These are phyloP conservation scores for Malurus splendens DNA, from an alignment of 2,797 vertebrate species.

Conservation along the genomic window DNA sequence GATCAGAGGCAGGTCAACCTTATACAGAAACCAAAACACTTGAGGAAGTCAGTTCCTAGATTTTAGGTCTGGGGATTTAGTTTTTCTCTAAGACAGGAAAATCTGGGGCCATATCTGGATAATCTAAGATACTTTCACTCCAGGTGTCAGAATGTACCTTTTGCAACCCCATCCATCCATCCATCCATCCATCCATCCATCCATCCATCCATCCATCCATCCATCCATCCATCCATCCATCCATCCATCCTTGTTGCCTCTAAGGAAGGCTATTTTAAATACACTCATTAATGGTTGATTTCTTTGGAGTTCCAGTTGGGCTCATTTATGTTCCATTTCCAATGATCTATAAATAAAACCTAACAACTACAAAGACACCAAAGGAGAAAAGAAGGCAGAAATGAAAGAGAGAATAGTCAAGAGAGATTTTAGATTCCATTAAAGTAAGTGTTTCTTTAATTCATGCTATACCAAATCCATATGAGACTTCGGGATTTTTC, in stretches of 20 bases:
- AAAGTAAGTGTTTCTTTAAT: background rate
- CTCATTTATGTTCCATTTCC: background rate
- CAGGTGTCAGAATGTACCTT: background rate
- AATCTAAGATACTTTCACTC: background rate
- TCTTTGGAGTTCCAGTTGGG: background rate
- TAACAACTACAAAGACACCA: background rate
- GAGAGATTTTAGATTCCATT: background rate
- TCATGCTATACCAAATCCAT: background rate
- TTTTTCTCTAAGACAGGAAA: background rate
- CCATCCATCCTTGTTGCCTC: background rate
- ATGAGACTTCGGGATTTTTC: background rate
- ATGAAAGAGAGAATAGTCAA: background rate
- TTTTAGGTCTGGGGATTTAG: background rate
- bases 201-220: background rate
- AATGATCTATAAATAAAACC: conserved; percentile 8
- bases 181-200: background rate
- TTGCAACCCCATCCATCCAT: background rate
- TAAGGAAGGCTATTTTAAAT: background rate
- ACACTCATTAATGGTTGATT: background rate
- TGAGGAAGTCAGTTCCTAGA: background rate
- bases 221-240: background rate
- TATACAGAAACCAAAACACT: background rate
- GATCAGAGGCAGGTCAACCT: background rate
- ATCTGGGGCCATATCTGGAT: background rate
- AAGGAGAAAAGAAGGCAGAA: background rate